phyloP scores from a whole-genome alignment of 2,888 invertebrate species.

The Megalurothrips usitatus region DNA sequence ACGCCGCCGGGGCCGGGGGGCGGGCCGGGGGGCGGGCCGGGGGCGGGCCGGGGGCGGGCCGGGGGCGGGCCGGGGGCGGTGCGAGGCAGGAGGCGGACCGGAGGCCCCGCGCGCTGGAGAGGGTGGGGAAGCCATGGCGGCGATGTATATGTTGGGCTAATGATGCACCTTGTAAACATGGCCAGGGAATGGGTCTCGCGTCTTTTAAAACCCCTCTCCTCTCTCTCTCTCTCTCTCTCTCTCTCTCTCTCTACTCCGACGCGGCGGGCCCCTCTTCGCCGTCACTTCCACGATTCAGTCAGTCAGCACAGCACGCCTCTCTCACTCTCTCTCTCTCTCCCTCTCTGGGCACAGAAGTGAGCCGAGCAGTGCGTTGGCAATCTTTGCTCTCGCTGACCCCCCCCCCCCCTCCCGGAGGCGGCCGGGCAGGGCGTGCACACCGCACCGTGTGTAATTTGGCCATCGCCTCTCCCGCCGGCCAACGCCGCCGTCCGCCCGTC shows the following conservation, averaged over 20 bases:
- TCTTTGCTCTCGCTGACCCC: not conserved
- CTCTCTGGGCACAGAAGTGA: not conserved
- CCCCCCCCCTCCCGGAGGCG: not conserved
- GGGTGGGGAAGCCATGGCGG: not conserved
- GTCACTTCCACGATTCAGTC: no score
- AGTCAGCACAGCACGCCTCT: not conserved
- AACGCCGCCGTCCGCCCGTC: not conserved
- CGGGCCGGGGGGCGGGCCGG: no score
- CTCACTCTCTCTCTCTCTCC: not conserved
- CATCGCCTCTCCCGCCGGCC: not conserved
- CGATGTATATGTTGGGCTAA: constrained; percentile 14
- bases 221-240: not conserved
- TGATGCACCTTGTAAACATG: constrained; percentile 24
- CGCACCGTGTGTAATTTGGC: not conserved
- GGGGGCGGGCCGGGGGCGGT: not conserved
- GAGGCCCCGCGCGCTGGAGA: not conserved
- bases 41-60: not conserved
- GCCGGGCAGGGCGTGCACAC: not conserved
- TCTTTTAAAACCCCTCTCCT: not conserved
- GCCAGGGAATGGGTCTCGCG: constrained; percentile 8
- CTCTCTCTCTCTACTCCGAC: no score
- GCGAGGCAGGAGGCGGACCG: not conserved
- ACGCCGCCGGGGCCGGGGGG: no score
- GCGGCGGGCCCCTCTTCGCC: not conserved
- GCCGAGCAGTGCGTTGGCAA: not conserved